Base-by-base conservation (phyloP, 64 coral and sea anemone species). In the Pachyseris speciosa region DNA sequence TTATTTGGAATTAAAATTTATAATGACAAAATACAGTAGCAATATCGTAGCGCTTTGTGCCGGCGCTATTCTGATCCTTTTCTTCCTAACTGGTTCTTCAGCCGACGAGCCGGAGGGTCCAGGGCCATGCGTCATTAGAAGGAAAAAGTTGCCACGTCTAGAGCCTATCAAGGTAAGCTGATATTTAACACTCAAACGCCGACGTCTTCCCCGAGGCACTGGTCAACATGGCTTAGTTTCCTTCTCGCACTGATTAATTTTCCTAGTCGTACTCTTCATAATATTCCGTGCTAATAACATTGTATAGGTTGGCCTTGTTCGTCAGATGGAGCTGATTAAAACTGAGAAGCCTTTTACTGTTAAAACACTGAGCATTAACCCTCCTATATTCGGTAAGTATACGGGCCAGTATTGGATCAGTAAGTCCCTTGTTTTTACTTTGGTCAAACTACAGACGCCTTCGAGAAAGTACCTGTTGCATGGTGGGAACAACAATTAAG, bases 301-400 rank as follows among this genome's bases (percentile, higher is more conserved):
- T 13, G 30, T 51, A 0, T 75, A 91, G 89, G 89, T 91, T 74
- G 89, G 89, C 39, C 37, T 60, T 76, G 52, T 91, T 69, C 89
- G 68, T 29, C 43, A 67, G 26, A 83, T 91, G 11, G 76, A 72
- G 22, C 78, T 91, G 1, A 29, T 69, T 5, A 29, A 50, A 69
- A 11, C 42, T 6, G 39, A 51, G 47, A 19, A 29, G 9, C 89
- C 67, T 91, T 81, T 83, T 25, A 38, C 37, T 0, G 61, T 84
- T 4, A 91, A 64, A 64, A 84, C 89, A 42, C 17, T 91, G 28
- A 84, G 89, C 30, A 12, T 91, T 9, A 67, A 28, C 28, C 89
- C 89, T n/a, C 89, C 89, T 19, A 91, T 91, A 61, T 91, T 91
- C 37, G 89, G 89, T 91, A 69, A 53, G 76, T 72, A 28, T 43